A percentile compares a stretch with the other conserved stretches of the same genome.
Evolutionary conservation across 1,140 invertebrate genomes (phyloP).

Genomic region (Lepidostoma basale): DNA sequence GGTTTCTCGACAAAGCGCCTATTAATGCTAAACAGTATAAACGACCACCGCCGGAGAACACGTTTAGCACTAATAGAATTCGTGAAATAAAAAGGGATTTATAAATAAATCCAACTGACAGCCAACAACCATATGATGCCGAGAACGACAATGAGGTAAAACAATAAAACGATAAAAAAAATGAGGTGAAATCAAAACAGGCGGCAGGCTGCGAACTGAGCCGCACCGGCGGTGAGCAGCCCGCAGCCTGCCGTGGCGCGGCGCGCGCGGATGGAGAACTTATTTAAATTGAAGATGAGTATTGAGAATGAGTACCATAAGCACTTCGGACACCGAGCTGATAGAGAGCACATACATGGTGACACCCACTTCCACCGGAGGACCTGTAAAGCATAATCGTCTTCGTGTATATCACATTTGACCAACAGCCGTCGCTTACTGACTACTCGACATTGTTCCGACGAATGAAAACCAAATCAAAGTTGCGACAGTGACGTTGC

Average conservation of each 20-base stretch:
- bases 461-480: constrained; percentile 47
- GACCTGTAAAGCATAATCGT: constrained; percentile 79
- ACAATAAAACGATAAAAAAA: constrained; percentile 23
- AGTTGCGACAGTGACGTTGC: constrained; percentile 42
- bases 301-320: constrained; percentile 81
- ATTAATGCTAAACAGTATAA: constrained; percentile 25
- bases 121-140: constrained; percentile 44
- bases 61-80: constrained; percentile 28
- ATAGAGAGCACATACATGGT: constrained; percentile 98
- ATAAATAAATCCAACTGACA: constrained; percentile 33
- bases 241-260: background rate
- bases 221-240: no score
- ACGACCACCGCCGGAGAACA: background rate
- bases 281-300: constrained; percentile 41
- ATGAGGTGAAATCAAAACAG: constrained; percentile 21
- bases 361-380: constrained; percentile 93
- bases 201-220: constrained; percentile 8
- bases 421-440: constrained; percentile 2
- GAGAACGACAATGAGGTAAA: constrained; percentile 42
- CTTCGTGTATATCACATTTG: constrained; percentile 32
- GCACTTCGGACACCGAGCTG: constrained; percentile 97
- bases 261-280: constrained; percentile 26
- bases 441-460: constrained; percentile 23
- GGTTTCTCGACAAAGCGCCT: constrained; percentile 32
- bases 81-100: constrained; percentile 29